These are phyloP conservation scores for Ammospiza nelsoni DNA, from an alignment of 2,113 vertebrate species.

Conservation along the genomic window DNA sequence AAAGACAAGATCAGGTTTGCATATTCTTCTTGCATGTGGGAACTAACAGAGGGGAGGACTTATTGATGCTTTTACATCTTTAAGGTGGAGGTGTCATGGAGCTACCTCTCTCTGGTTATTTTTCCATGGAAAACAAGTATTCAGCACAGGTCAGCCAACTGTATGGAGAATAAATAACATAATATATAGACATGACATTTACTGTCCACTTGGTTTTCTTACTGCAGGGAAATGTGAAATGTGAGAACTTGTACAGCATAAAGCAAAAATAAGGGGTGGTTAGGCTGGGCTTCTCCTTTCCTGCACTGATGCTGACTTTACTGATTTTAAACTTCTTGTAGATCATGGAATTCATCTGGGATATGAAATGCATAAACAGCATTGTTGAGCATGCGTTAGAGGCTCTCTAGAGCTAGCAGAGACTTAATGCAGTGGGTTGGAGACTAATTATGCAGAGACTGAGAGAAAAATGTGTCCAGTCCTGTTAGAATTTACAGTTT, in stretches of 20 bases:
- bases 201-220: neutral
- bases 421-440: neutral
- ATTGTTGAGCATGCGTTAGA: neutral
- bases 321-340: neutral
- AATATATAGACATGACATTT: neutral
- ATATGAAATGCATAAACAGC: neutral
- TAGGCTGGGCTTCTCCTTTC: neutral
- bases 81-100: neutral
- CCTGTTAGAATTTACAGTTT: neutral
- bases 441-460: neutral
- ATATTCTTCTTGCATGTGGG: neutral
- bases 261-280: neutral
- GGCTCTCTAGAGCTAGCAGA: neutral
- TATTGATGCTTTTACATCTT: neutral
- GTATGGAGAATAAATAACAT: neutral
- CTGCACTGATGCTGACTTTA: neutral
- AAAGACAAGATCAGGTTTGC: neutral
- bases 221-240: neutral
- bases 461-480: neutral
- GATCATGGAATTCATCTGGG: neutral
- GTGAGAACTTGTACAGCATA: neutral
- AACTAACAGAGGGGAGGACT: neutral
- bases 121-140: neutral
- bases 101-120: neutral
- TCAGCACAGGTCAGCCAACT: fast-evolving